Base-by-base conservation (phyloP, 1,140 invertebrate species). In the Megalopta genalis region DNA sequence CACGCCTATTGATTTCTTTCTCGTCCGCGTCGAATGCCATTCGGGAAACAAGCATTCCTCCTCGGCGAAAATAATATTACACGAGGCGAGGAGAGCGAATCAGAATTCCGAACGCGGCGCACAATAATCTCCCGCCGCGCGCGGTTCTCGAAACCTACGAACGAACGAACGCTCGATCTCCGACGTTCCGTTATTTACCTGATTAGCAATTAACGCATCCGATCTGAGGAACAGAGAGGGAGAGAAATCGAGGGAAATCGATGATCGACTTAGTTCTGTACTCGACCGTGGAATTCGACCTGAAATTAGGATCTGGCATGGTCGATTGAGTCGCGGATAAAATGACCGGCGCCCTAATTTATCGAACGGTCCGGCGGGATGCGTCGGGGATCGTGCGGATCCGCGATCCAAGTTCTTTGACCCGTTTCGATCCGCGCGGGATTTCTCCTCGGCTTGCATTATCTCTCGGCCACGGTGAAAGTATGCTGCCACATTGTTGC, bases 181-280 rank as follows among this genome's bases (percentile, higher is more conserved):
- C 52, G n/a, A 49, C 27, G 83, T 84, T 82, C 62, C 79, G 79
- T 74, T 81, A 81, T 81, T 85, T 77, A 62, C 23, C 49, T 49
- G 74, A 85, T 85, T 81, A 78, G 27, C 69, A 78, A 81, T 82
- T 84, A 85, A 78, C 65, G 64, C 25, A n/a, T 62, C 5, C 69
- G 39, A 65, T 37, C 12, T 25, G 46, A 49, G 73, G 63, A 42
- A 49, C 37, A 54, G 68, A 32, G 72, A 42, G 54, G 59, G 68
- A 81, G 80, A 54, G 46, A 78, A 71, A 42, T 57, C 57, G 64
- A 37, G 64, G 60, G 62, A 64, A 77, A 84, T 81, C 66, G 66
- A 84, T 84, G 71, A 42, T 32, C 66, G 54, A 83, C 54, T 57
- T n/a, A 49, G 54, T 32, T 65, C 21, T n/a, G 65, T 70, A 27